Percentiles rank a stretch among this genome's conserved stretches.
Conservation (phyloP, 1,140 invertebrate genomes). For the Homalodisca vitripennis region DNA sequence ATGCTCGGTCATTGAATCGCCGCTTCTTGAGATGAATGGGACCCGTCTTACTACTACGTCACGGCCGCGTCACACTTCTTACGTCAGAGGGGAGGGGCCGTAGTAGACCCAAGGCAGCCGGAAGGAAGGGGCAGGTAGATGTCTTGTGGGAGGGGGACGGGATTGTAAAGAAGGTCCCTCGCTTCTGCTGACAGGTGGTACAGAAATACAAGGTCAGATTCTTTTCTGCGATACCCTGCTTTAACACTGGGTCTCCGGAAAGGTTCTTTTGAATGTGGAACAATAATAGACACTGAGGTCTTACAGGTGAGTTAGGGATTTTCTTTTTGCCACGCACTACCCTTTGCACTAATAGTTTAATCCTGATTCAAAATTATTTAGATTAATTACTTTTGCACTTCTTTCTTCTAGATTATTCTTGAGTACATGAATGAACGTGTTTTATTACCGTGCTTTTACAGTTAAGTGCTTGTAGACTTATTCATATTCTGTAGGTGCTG, state of each 20-base stretch:
- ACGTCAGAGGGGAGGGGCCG: background rate
- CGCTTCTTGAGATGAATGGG: conserved; percentile 20
- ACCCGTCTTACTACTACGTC: conserved; percentile 24
- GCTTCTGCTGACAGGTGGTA: conserved; percentile 1
- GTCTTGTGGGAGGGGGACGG: background rate
- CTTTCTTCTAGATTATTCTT: too few species aligned
- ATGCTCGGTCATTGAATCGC: conserved; percentile 8
- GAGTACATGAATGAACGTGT: too few species aligned
- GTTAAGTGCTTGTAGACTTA: too few species aligned
- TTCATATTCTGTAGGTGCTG: too few species aligned
- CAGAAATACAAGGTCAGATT: background rate
- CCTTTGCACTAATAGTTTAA: too few species aligned
- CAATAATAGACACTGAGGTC: too few species aligned
- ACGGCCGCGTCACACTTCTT: background rate
- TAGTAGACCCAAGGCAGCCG: background rate
- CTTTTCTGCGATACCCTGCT: background rate
- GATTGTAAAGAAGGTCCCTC: background rate
- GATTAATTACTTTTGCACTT: too few species aligned
- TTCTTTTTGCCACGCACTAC: too few species aligned
- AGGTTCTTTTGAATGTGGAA: background rate
- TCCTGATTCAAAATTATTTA: too few species aligned
- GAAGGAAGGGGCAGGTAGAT: conserved; percentile 16
- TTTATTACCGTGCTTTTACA: too few species aligned
- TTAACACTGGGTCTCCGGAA: too few species aligned
- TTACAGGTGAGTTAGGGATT: too few species aligned